Base-by-base conservation (phyloP, 2,888 invertebrate genomes). In the Sinopyrophorus schimmeli region DNA sequence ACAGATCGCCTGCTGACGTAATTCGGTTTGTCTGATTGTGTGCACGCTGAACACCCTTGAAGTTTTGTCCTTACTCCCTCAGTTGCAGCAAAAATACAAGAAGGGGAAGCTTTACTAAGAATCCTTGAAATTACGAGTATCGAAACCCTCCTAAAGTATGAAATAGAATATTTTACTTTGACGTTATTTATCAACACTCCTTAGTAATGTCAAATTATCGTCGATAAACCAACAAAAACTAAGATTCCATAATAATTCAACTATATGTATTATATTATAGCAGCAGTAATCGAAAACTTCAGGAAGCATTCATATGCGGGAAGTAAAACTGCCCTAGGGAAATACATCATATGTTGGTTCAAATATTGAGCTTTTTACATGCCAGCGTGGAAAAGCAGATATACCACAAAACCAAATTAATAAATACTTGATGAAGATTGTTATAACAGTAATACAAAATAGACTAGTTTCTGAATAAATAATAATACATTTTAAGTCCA, bases 301-400 rank as follows among this genome's bases (percentile, higher is more conserved):
- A 49, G 15, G 34, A 35, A 47, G 41, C 54, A 56, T 59, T 58
- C 52, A 53, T 54, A 59, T 58, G 57, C 58, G 49, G 50, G 51
- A 57, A 44, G 51, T 54, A 56, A 53, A 54, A 55, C 57, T 51
- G 51, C 60, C 58, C 58, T 47, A 57, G 58, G 60, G 59, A 60
- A 60, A 60, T 60, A 59, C 56, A 56, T 57, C 58, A 60, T 54
- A 54, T 58, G 60, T 58, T 57, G 53, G 50, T 56, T 59, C 54
- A 41, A 57, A 54, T 60, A 60, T 60, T 53, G 58, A 52, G 54
- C 56, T 60, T 59, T 60, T 59, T 57, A 59, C 59, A 60, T 59
- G 60, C 58, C 53, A 60, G 53, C 51, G 41, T 47, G n/a, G n/a
- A n/a, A n/a, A n/a, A n/a, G n/a, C n/a, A n/a, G n/a, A n/a, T n/a